Evolutionary conservation across 2,888 invertebrate genomes (phyloP).

Genomic region (Leptinotarsa haldemani): DNA sequence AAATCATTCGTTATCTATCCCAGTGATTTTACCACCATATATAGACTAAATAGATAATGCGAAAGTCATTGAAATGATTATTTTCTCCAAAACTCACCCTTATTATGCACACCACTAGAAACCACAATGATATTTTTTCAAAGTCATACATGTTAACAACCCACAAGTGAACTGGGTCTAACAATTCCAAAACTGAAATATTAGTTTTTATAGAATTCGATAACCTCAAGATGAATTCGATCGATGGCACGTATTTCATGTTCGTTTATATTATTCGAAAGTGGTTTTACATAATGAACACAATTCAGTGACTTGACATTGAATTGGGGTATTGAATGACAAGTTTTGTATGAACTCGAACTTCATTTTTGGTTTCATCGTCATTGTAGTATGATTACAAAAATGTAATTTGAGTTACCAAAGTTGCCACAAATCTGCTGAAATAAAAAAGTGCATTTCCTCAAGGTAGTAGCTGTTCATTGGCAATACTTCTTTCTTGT

Average conservation of each 20-base stretch:
- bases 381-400: background rate
- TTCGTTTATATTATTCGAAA: background rate
- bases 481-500: no score
- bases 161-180: slow-evolving; percentile 3
- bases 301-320: background rate
- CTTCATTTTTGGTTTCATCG: background rate
- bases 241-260: slow-evolving; percentile 11
- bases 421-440: no score
- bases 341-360: background rate
- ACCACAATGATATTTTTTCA: slow-evolving; percentile 6
- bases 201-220: slow-evolving; percentile 27
- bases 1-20: no score
- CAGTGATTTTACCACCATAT: no score
- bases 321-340: slow-evolving; percentile 13
- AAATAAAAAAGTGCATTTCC: no score
- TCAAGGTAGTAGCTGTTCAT: no score
- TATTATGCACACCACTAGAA: slow-evolving; percentile 30
- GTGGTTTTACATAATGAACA: slow-evolving; percentile 14
- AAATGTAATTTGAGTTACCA: no score
- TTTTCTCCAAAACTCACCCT: slow-evolving; percentile 34
- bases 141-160: slow-evolving; percentile 19
- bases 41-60: no score
- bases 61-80: background rate
- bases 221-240: slow-evolving; percentile 14
- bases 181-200: background rate